Conservation (phyloP, 1,140 invertebrate genomes). For the Homarus americanus region DNA sequence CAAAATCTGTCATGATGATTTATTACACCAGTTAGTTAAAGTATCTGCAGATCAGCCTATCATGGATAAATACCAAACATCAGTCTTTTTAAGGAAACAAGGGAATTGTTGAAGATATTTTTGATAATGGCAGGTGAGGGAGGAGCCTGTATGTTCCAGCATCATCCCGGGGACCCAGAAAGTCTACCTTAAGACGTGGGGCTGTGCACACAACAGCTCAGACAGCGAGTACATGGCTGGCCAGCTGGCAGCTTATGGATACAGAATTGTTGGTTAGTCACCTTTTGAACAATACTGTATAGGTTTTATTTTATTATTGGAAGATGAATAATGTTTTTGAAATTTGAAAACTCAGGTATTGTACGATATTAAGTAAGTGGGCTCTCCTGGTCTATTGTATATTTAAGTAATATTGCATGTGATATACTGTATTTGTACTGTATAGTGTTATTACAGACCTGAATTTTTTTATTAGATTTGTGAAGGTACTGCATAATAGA, state of each 20-base stretch:
- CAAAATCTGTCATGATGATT: not conserved
- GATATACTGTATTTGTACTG: no score
- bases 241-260: conserved; percentile 91
- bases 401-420: no score
- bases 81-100: not conserved
- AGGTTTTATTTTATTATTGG: no score
- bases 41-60: not conserved
- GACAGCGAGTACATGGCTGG: conserved; percentile 96
- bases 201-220: conserved; percentile 93
- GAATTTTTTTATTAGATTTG: no score
- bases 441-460: no score
- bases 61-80: not conserved
- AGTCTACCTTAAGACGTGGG: conserved; percentile 98
- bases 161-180: conserved; percentile 93
- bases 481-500: no score
- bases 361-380: no score
- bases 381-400: no score
- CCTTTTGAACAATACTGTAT: not conserved
- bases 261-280: conserved; percentile 84
- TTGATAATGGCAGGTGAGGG: not conserved
- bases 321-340: no score
- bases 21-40: not conserved
- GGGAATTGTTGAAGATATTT: not conserved
- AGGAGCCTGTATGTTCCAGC: conserved; percentile 77
- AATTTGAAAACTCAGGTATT: no score